Evolutionary conservation across 2,888 invertebrate genomes (phyloP), one percentile per base, ranked within the genome.

Genomic region (Agrochola circellaris): DNA sequence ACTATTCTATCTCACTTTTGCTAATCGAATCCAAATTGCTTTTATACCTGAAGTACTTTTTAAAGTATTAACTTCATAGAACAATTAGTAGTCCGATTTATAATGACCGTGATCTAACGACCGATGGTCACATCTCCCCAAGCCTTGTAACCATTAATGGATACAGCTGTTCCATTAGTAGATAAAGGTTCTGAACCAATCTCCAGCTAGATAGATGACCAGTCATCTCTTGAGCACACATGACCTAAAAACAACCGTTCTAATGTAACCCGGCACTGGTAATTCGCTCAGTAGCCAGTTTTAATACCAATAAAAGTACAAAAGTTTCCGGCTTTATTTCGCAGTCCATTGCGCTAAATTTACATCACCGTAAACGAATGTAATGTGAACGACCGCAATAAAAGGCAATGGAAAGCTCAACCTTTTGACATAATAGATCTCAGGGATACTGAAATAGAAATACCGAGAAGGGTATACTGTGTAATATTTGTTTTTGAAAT

Each of bases 151-250:
- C 82, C 85, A 69, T 79, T 90, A 90, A 90, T 87, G 82, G 87
- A 80, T 75, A 81, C 89, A 89, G 83, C 85, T 89, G 86, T 88
- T 90, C 87, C 88, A 89, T 90, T 87, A 90, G 68, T 13, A 83
- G 85, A 85, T 88, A 88, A 87, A 87, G 86, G 83, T 81, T 86
- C 81, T 79, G 72, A 86, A 77, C 64, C 83, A 82, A 81, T 83
- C 77, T 77, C 84, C 78, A 84, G 82, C 79, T 83, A 84, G 86
- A 90, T 90, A 75, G 78, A 89, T 88, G 84, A 72, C 79, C 83
- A 84, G 77, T 79, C 73, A 84, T 84, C 75, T 85, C 81, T 83
- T 81, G 81, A 79, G 79, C 82, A 87, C 86, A 87, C 84, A 83
- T 75, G 82, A 75, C 75, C 75, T 67, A 73, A 87, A 76, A 81